Conservation (phyloP, 2,888 invertebrate genomes). For the Melikaiella ostensackeni region DNA sequence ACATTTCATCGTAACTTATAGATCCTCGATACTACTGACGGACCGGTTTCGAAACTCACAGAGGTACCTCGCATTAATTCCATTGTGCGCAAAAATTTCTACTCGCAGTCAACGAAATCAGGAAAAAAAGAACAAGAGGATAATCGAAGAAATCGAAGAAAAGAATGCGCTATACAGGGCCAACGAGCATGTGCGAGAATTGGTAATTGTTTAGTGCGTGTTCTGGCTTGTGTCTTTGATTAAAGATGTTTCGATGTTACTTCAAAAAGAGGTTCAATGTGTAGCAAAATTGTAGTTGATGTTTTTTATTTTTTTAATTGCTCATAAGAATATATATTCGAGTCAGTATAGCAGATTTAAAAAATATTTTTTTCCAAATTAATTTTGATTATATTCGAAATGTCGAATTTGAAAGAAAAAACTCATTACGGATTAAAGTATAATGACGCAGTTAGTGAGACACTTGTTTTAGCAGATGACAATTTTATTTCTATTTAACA, state of each 20-base stretch:
- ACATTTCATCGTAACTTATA: neutral
- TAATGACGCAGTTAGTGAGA: conserved; percentile 11
- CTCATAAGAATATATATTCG: neutral
- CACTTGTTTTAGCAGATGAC: neutral
- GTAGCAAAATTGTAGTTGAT: neutral
- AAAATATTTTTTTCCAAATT: neutral
- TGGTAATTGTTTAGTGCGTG: conserved; percentile 69
- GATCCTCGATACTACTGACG: neutral
- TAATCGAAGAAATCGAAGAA: conserved; percentile 70
- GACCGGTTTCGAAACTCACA: neutral
- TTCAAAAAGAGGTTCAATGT: neutral
- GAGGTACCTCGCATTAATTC: conserved; percentile 5
- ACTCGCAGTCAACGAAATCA: conserved; percentile 50
- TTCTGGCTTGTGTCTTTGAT: conserved; percentile 72
- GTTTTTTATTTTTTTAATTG: neutral
- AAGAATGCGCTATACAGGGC: conserved; percentile 69
- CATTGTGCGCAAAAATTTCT: neutral
- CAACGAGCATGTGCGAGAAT: conserved; percentile 69
- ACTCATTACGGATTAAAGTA: neutral
- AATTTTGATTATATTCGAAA: neutral
- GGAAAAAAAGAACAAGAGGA: conserved; percentile 69
- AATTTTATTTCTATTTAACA: neutral
- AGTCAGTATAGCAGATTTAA: neutral
- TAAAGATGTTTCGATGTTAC: conserved; percentile 51
- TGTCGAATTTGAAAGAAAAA: neutral